Percentiles rank a stretch among this genome's conserved stretches.
Conservation (phyloP, 1,140 invertebrate genomes). For the Nautilus pompilius region DNA sequence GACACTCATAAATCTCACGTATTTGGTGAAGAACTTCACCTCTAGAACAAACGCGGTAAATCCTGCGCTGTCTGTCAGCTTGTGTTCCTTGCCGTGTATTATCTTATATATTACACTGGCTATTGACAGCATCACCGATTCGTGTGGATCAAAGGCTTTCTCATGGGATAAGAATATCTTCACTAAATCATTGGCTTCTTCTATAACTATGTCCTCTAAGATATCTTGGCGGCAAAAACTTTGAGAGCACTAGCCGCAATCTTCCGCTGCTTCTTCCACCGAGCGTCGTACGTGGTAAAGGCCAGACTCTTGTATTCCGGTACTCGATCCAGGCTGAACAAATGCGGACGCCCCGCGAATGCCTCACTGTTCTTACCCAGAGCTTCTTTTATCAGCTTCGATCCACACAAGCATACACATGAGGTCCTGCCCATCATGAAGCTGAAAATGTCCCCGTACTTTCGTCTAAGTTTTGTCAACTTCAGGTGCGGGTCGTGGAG, state of each 20-base stretch:
- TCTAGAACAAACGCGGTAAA: conserved; percentile 12
- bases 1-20: conserved; percentile 14
- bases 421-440: conserved; percentile 26
- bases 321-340: conserved; percentile 11
- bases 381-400: conserved; percentile 18
- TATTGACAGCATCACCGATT: conserved; percentile 6
- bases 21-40: conserved; percentile 9
- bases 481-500: conserved; percentile 12
- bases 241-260: conserved; percentile 16
- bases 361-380: conserved; percentile 18
- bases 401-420: conserved; percentile 25
- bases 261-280: conserved; percentile 17
- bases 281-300: conserved; percentile 12
- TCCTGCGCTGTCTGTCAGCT: conserved; percentile 12
- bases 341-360: conserved; percentile 26
- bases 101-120: conserved; percentile 25
- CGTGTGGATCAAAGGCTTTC: conserved; percentile 16
- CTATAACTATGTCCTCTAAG: conserved; percentile 12
- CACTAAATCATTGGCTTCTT: conserved; percentile 12
- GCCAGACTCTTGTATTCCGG: conserved; percentile 8
- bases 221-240: conserved; percentile 11
- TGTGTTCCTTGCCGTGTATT: conserved; percentile 14
- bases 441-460: conserved; percentile 31
- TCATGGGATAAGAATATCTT: conserved; percentile 9
- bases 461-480: conserved; percentile 6